Conservation (phyloP, 2,113 vertebrate species). For the Vombatus ursinus region DNA sequence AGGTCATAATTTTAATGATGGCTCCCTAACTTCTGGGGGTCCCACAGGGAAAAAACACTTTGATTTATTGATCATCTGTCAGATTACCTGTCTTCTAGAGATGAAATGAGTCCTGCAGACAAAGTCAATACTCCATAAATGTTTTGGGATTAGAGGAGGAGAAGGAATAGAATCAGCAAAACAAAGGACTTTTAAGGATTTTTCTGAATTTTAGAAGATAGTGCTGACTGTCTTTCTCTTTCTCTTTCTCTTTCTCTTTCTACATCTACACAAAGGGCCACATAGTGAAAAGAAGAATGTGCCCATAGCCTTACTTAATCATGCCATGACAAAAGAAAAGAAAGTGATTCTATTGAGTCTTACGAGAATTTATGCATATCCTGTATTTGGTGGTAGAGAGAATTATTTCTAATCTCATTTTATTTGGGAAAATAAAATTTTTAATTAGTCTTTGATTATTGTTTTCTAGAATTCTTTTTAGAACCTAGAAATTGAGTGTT, state of each 20-base stretch:
- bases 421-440: slow-evolving; percentile 42
- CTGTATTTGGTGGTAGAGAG: slow-evolving; percentile 20
- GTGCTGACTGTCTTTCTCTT: too few relatives aligned
- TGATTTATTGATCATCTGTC: background rate
- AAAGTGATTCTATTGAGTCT: slow-evolving; percentile 14
- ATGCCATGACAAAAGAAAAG: slow-evolving; percentile 22
- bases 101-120: background rate
- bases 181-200: background rate
- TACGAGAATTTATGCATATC: slow-evolving; percentile 24
- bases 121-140: background rate
- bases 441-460: slow-evolving; percentile 18
- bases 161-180: background rate
- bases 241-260: background rate
- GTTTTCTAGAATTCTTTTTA: slow-evolving; percentile 40
- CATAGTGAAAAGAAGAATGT: slow-evolving; percentile 34
- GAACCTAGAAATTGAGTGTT: background rate
- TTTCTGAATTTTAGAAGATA: slow-evolving; percentile 38
- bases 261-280: background rate
- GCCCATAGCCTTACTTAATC: slow-evolving; percentile 27
- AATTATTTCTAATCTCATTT: slow-evolving; percentile 43
- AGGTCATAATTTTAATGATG: background rate
- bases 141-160: background rate
- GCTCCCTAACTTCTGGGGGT: background rate
- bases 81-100: background rate
- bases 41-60: background rate